Conservation (phyloP, 2,888 invertebrate genomes). For the Cataglyphis altisquamis region DNA sequence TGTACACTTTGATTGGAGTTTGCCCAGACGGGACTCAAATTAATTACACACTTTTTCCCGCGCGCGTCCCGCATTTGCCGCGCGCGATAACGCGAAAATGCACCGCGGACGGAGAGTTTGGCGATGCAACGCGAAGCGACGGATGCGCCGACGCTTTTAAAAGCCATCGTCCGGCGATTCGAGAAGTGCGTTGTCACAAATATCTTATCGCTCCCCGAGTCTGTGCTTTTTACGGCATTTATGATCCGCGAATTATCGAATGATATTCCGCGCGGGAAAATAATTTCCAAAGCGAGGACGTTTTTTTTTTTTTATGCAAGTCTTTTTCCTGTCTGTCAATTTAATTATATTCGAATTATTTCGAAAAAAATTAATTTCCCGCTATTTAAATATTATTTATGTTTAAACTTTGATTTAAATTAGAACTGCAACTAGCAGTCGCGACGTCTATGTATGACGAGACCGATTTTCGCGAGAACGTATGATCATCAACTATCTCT, state of each 20-base stretch:
- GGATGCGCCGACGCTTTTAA: not conserved
- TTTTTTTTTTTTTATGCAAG: not conserved
- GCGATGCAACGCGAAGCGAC: not conserved
- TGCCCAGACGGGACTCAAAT: slow-evolving; percentile 75
- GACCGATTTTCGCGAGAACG: slow-evolving; percentile 41
- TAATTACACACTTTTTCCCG: slow-evolving; percentile 75
- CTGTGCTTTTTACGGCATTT: not conserved
- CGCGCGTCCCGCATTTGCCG: slow-evolving; percentile 68
- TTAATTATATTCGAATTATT: not conserved
- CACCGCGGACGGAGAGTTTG: slow-evolving; percentile 42
- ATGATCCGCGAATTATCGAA: too few species aligned
- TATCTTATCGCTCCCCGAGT: not conserved
- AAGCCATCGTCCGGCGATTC: not conserved
- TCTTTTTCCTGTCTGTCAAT: not conserved
- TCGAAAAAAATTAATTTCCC: not conserved
- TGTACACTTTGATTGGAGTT: slow-evolving; percentile 80
- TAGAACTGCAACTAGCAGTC: too few species aligned
- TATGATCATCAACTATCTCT: not conserved
- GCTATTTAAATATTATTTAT: not conserved
- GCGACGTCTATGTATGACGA: not conserved
- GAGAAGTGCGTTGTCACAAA: not conserved
- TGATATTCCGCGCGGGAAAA: too few species aligned
- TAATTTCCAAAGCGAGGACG: not conserved
- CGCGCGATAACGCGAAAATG: slow-evolving; percentile 33
- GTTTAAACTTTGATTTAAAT: not conserved